Conservation (phyloP, 2,888 invertebrate genomes). For the Drosophila mimetica region DNA sequence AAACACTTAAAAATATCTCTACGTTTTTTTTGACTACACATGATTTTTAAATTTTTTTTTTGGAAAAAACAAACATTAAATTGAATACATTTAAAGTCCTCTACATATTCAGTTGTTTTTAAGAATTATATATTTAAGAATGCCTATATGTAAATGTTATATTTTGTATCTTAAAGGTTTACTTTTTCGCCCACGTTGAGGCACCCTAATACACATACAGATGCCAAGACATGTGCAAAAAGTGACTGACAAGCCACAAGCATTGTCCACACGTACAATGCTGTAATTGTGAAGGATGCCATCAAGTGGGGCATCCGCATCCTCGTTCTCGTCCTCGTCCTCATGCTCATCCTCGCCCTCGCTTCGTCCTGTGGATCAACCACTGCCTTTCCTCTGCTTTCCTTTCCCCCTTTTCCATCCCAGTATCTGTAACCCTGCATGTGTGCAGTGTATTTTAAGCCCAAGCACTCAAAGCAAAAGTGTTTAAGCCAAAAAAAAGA, state of each 20-base stretch:
- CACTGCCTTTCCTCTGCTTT: constrained; percentile 23
- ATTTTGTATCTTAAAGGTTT: not conserved
- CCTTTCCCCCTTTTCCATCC: constrained; percentile 7
- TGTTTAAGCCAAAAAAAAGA: constrained; percentile 64
- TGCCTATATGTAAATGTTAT: too few species aligned
- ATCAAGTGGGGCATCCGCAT: constrained; percentile 68
- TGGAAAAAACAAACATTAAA: too few species aligned
- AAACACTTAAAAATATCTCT: too few species aligned
- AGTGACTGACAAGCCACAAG: constrained; percentile 75
- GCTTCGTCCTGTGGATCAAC: constrained; percentile 27
- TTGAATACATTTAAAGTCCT: too few species aligned
- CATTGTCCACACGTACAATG: constrained; percentile 74
- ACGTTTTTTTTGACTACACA: too few species aligned
- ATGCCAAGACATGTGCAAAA: constrained; percentile 40
- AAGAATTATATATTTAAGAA: too few species aligned
- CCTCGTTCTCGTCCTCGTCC: constrained; percentile 18
- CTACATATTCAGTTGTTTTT: too few species aligned
- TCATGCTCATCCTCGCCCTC: constrained; percentile 4
- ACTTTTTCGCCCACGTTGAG: not conserved
- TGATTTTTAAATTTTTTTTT: too few species aligned
- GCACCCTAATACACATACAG: constrained; percentile 20
- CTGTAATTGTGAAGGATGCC: constrained; percentile 79
- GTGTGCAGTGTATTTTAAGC: constrained; percentile 68
- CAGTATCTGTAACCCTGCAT: constrained; percentile 22
- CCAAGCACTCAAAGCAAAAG: constrained; percentile 64